phyloP scores from a whole-genome alignment of 2,888 invertebrate genomes.

The Rhagonycha lutea region DNA sequence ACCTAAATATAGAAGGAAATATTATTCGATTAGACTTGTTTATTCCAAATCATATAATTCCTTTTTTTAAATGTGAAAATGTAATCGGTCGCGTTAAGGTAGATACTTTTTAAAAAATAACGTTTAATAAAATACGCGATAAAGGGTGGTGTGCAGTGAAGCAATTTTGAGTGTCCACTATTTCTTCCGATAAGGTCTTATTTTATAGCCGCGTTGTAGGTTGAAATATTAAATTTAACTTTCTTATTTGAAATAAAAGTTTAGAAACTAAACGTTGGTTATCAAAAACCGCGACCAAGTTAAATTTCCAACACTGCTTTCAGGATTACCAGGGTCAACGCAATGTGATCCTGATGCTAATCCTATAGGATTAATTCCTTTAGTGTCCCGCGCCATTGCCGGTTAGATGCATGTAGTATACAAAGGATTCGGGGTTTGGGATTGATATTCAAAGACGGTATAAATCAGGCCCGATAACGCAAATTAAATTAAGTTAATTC shows the following conservation, averaged over 20 bases:
- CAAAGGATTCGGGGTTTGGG: slow-evolving; percentile 23
- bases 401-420: slow-evolving; percentile 24
- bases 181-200: slow-evolving; percentile 27
- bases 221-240: background rate
- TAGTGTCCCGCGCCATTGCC: slow-evolving; percentile 26
- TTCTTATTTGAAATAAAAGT: background rate
- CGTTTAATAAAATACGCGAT: slow-evolving; percentile 30
- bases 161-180: slow-evolving; percentile 28
- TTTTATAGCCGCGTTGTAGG: slow-evolving; percentile 27
- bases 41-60: slow-evolving; percentile 10
- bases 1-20: too few relatives aligned
- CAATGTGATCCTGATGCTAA: slow-evolving; percentile 33
- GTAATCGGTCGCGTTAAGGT: slow-evolving; percentile 9
- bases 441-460: slow-evolving; percentile 30
- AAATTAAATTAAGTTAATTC: slow-evolving; percentile 26
- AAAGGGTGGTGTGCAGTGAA: slow-evolving; percentile 25
- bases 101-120: slow-evolving; percentile 6
- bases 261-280: background rate
- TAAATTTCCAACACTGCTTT: slow-evolving; percentile 23
- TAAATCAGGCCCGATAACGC: slow-evolving; percentile 28
- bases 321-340: slow-evolving; percentile 29
- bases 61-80: slow-evolving; percentile 2
- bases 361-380: slow-evolving; percentile 34
- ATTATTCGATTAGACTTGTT: background rate
- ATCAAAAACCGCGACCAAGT: slow-evolving; percentile 16